Base-by-base conservation (phyloP, 2,113 vertebrate species). In the Psittacara wagleri region DNA sequence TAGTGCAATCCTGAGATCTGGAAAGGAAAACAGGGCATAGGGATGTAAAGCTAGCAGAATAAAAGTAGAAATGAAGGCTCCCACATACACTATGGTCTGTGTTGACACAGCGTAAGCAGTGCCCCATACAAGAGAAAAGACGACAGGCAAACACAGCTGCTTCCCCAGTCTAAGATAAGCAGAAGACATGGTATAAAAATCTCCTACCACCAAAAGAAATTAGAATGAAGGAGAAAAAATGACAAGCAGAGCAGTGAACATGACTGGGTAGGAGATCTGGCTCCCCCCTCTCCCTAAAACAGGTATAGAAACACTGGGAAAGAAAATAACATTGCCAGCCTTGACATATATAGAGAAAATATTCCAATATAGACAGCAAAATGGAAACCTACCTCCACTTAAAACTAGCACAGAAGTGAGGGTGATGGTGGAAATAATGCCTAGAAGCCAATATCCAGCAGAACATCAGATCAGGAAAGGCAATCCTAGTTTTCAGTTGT, bases 101-200 rank as follows among this genome's bases (percentile, higher is more conserved):
- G 72, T 95, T 96, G 92, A 96, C 92, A 94, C 43, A 94, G 77
- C 76, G 52, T 28, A 94, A 93, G 87, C 88, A 86, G 59, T 78
- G 88, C 72, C 88, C 95, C 72, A 73, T 31, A 62, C 70, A 87
- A 92, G 66, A 92, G 86, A 92, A 94, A 96, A 95, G 92, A 95
- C 2, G 17, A 77, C 72, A 83, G 64, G 93, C 90, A 95, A 95
- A 94, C 92, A 92, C 95, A 96, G 93, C 93, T 95, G 94, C 88
- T 95, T 88, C 82, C 68, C 63, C 41, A 67, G 64, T 25, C 41
- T 25, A 93, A 92, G 79, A 94, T 93, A 96, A 96, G 83, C 88
- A 95, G 78, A 91, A 96, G 90, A 94, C n/a, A 31, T 14, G 12
- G 73, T 19, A 63, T 1, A 70, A 75, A 96, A 96, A 80, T 39